Base-by-base conservation (phyloP, 2,797 vertebrate species). In the Aeoliscus strigatus region DNA sequence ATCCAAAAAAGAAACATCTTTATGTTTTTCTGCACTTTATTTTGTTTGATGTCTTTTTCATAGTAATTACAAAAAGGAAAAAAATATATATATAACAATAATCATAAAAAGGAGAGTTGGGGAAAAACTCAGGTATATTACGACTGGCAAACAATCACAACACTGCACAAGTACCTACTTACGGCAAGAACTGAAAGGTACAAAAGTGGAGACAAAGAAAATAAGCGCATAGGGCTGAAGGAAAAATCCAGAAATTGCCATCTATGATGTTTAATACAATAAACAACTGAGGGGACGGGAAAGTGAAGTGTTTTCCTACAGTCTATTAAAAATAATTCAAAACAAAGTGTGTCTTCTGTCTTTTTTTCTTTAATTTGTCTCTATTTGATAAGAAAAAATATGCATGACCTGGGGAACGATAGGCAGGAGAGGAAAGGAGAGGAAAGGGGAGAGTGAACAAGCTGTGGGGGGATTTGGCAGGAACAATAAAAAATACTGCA, bases 401-500 rank as follows among this genome's bases (percentile, higher is more conserved):
- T 83, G 87, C 89, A 87, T 91, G 91, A 92, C 89, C 86, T 47
- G 44, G 60, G 61, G 57, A 39, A 39, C 15, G 39, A 43, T 11
- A 52, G 56, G 30, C 39, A 49, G 60, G 37, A 51, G n/a, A n/a
- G n/a, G n/a, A n/a, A n/a, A n/a, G 55, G 55, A 33, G 39, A 16
- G 29, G 61, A 40, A 38, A 24, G 17, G 41, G 50, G 29, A 30
- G 44, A 56, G 27, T 29, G 56, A 34, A 8, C 38, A 39, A 52
- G 66, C 53, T 39, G 57, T 59, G 18, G 45, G 49, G 40, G 18
- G n/a, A 32, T 27, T 58, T 88, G 89, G 89, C 90, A 86, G 91
- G 92, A 89, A 94, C 91, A 90, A 95, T 89, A 89, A 88, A 96
- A 89, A 98, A 98, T 96, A 98, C 96, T 96, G 94, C 93, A 93